Evolutionary conservation across 2,113 vertebrate genomes (phyloP), one percentile per base, ranked within the genome.

Genomic region (Cololabis saira): DNA sequence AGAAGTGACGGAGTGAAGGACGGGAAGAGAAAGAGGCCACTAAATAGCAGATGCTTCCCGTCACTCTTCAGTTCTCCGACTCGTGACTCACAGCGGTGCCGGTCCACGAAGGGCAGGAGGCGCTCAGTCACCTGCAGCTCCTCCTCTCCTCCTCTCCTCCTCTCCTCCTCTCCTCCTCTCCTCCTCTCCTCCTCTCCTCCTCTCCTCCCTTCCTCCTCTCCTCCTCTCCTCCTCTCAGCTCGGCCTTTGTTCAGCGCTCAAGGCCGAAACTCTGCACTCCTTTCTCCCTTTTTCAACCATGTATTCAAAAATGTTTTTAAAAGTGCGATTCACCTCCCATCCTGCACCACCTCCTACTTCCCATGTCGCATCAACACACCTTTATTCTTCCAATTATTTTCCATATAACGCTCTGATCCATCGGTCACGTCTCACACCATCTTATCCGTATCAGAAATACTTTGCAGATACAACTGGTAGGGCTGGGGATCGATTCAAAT

Each of bases 111-210:
- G 60, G 49, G 51, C 75, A 55, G 59, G 41, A 58, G 55, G 50
- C 41, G 37, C 65, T 44, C 47, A 75, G 60, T 74, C 62, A 82
- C 78, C 76, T 84, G 50, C 68, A 42, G 49, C 54, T 12, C n/a
- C 16, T 13, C 5, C 8, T 8, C 8, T 8, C 30, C 30, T 4
- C 4, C 30, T 30, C 30, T 30, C 4, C 8, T 8, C 5, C 16
- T 14, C 30, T 44, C 42, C 9, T 56, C n/a, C n/a, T n/a, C n/a
- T n/a, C n/a, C n/a, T n/a, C n/a, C n/a, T n/a, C n/a, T n/a, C n/a
- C n/a, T n/a, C n/a, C n/a, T n/a, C n/a, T n/a, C n/a, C n/a, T n/a
- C n/a, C n/a, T n/a, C n/a, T n/a, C n/a, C n/a, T n/a, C n/a, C n/a
- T n/a, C n/a, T n/a, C n/a, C n/a, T n/a, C n/a, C n/a, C n/a, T n/a